Conservation (phyloP, 2,888 invertebrate species). For the Lasioglossum pauxillum region DNA sequence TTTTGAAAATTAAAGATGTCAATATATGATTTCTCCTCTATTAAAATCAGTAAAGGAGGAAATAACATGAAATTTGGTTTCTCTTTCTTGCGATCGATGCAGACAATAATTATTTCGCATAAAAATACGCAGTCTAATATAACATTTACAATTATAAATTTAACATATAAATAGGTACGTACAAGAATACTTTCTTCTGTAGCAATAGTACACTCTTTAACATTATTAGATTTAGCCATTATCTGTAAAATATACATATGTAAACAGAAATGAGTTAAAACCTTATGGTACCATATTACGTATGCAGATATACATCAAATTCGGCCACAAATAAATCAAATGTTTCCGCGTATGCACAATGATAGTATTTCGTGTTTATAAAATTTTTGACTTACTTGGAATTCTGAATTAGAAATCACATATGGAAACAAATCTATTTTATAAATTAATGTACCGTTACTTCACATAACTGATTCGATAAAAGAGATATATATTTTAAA, state of each 20-base stretch:
- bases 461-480: neutral
- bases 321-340: neutral
- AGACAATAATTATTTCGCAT: no score
- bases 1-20: no score
- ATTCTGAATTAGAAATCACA: neutral
- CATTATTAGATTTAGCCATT: slow-evolving; percentile 66
- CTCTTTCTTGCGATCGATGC: no score
- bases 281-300: neutral
- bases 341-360: neutral
- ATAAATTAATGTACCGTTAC: neutral
- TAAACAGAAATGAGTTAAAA: slow-evolving; percentile 3
- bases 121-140: no score
- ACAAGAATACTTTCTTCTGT: slow-evolving; percentile 75
- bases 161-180: slow-evolving; percentile 54
- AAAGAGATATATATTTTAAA: neutral
- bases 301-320: neutral
- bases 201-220: slow-evolving; percentile 59
- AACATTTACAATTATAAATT: slow-evolving; percentile 3
- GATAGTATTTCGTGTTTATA: neutral
- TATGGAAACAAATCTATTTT: neutral
- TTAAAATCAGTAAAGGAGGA: no score
- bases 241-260: slow-evolving; percentile 53
- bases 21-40: no score
- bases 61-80: no score
- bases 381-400: neutral